Conservation (phyloP, 2,888 invertebrate species). For the Idaea dimidiata region DNA sequence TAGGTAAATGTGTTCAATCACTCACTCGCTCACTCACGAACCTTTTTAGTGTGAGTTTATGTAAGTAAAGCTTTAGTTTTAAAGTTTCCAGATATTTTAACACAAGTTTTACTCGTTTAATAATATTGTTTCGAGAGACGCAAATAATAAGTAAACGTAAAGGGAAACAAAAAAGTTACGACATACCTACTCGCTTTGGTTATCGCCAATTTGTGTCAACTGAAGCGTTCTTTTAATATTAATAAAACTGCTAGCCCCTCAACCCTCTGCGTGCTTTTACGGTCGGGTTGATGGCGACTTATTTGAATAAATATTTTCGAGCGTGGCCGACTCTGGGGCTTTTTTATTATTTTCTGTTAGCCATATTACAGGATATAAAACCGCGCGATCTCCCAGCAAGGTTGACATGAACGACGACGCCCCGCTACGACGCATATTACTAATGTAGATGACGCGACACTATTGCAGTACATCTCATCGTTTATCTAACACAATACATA, state of each 20-base stretch:
- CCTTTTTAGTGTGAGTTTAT: background rate
- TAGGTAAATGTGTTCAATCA: no score
- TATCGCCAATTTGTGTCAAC: slow-evolving; percentile 79
- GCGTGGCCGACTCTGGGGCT: slow-evolving; percentile 51
- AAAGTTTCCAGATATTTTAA: slow-evolving; percentile 3
- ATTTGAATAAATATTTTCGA: slow-evolving; percentile 79
- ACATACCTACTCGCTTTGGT: slow-evolving; percentile 64
- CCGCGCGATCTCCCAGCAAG: slow-evolving; percentile 20
- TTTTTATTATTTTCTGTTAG: slow-evolving; percentile 62
- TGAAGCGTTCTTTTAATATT: slow-evolving; percentile 79
- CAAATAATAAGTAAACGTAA: slow-evolving; percentile 47
- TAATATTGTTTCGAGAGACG: slow-evolving; percentile 49
- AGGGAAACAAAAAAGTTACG: slow-evolving; percentile 61
- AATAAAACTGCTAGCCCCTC: slow-evolving; percentile 74
- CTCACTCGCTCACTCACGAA: background rate
- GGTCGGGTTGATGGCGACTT: slow-evolving; percentile 76
- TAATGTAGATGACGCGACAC: slow-evolving; percentile 74
- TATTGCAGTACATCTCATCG: slow-evolving; percentile 67
- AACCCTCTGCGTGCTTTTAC: slow-evolving; percentile 75
- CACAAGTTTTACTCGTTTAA: slow-evolving; percentile 26
- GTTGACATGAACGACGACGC: slow-evolving; percentile 46
- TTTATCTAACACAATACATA: slow-evolving; percentile 65
- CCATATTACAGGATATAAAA: slow-evolving; percentile 30
- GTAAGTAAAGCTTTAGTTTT: background rate
- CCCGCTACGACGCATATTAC: slow-evolving; percentile 69